phyloP scores from a whole-genome alignment of 2,113 vertebrate species.

The Picathartes gymnocephalus region DNA sequence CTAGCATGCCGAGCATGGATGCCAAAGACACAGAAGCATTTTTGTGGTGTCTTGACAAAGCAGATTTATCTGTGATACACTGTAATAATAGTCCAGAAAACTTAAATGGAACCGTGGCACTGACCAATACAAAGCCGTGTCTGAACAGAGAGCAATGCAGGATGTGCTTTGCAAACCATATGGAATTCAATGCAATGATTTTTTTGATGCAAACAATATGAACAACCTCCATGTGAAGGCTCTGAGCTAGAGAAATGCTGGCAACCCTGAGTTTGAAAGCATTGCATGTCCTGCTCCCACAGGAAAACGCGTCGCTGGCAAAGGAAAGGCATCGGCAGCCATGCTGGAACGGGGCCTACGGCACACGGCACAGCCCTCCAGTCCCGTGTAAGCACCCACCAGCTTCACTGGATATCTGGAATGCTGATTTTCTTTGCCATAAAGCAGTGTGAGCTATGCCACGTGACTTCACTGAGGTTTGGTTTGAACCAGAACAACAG shows the following conservation, averaged over 20 bases:
- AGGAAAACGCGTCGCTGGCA: fast-evolving
- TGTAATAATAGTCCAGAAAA: background rate
- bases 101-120: background rate
- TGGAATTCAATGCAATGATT: background rate
- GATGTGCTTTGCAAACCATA: background rate
- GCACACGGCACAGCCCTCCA: background rate
- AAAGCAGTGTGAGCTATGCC: background rate
- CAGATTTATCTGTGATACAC: background rate
- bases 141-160: background rate
- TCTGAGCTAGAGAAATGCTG: background rate
- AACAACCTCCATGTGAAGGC: background rate
- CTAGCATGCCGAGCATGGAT: background rate
- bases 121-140: background rate
- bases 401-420: background rate
- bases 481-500: background rate
- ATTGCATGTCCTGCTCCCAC: background rate
- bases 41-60: conserved; percentile 10
- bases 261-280: background rate
- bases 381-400: background rate
- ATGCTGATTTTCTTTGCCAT: background rate
- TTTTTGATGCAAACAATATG: background rate
- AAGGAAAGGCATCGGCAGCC: background rate
- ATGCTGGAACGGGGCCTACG: background rate
- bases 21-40: conserved; percentile 26
- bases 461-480: background rate